Evolutionary conservation across 2,797 vertebrate species (phyloP).

Genomic region (Sarcoramphus papa): DNA sequence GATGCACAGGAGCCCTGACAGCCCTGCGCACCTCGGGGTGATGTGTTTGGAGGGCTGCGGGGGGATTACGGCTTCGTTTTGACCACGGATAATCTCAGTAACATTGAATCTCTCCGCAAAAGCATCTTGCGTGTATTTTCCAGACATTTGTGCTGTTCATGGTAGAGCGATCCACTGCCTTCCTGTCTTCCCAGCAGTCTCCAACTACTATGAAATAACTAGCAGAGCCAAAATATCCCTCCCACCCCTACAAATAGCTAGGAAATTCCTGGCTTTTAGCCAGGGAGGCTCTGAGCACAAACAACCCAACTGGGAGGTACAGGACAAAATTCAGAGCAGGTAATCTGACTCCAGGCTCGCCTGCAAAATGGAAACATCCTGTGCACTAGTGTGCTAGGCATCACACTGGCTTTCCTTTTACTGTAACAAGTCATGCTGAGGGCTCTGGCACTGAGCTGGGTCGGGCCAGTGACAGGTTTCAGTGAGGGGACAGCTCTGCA

Average conservation of each 20-base stretch:
- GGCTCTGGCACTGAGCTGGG: not conserved
- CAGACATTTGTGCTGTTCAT: not conserved
- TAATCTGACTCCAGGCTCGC: not conserved
- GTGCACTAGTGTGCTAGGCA: not conserved
- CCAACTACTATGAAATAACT: not conserved
- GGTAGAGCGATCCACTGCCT: not conserved
- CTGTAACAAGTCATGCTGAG: fast-evolving
- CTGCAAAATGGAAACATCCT: not conserved
- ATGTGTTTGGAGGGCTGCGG: too few species aligned
- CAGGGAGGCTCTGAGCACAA: not conserved
- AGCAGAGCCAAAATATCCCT: not conserved
- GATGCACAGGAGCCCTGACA: not conserved
- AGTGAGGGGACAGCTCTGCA: too few species aligned
- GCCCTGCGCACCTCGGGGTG: fast-evolving
- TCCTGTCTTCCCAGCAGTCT: not conserved
- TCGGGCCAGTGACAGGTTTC: not conserved
- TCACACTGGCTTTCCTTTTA: not conserved
- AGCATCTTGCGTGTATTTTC: fast-evolving
- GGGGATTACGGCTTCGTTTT: fast-evolving
- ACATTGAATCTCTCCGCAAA: not conserved
- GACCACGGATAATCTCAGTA: too few species aligned
- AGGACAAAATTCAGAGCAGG: not conserved
- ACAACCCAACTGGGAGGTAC: fast-evolving
- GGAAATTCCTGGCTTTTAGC: not conserved
- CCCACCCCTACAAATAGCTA: not conserved